These are phyloP conservation scores for Andrena chrysosceles DNA, from an alignment of 2,888 invertebrate genomes.

Conservation along the genomic window DNA sequence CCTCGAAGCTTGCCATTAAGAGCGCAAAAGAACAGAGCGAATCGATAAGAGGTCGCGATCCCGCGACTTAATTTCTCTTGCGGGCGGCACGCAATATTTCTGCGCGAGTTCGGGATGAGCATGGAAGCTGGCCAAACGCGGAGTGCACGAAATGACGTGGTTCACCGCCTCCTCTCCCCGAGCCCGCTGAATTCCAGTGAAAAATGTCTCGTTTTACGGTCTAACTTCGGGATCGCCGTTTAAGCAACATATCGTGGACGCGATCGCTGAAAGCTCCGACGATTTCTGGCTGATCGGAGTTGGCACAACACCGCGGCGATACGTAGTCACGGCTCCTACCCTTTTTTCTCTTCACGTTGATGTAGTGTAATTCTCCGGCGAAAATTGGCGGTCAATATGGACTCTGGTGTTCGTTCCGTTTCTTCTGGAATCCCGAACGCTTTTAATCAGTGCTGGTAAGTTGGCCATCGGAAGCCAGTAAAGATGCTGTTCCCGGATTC, in stretches of 20 bases:
- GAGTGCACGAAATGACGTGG: constrained; percentile 56
- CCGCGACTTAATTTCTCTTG: constrained; percentile 43
- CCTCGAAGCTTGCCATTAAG: background rate
- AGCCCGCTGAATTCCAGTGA: constrained; percentile 35
- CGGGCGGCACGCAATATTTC: constrained; percentile 47
- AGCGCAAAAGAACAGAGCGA: background rate
- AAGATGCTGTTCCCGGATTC: background rate
- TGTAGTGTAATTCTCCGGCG: constrained; percentile 19
- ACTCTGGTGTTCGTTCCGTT: background rate
- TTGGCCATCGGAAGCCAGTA: background rate
- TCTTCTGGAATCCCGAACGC: background rate
- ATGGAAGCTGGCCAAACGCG: constrained; percentile 67
- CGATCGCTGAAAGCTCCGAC: constrained; percentile 42
- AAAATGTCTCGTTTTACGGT: constrained; percentile 64
- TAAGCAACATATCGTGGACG: constrained; percentile 70
- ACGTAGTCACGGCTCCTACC: background rate
- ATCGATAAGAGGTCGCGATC: background rate
- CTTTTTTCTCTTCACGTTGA: background rate
- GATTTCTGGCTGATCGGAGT: constrained; percentile 59
- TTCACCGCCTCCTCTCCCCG: constrained; percentile 6
- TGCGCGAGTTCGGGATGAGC: constrained; percentile 24
- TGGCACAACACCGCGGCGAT: constrained; percentile 54
- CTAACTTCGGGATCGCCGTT: constrained; percentile 58
- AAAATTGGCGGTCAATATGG: background rate
- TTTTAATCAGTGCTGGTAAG: background rate